Percentiles rank a stretch among this genome's conserved stretches.
Evolutionary conservation across 2,888 invertebrate genomes (phyloP).

Genomic region (Helicoverpa assulta): DNA sequence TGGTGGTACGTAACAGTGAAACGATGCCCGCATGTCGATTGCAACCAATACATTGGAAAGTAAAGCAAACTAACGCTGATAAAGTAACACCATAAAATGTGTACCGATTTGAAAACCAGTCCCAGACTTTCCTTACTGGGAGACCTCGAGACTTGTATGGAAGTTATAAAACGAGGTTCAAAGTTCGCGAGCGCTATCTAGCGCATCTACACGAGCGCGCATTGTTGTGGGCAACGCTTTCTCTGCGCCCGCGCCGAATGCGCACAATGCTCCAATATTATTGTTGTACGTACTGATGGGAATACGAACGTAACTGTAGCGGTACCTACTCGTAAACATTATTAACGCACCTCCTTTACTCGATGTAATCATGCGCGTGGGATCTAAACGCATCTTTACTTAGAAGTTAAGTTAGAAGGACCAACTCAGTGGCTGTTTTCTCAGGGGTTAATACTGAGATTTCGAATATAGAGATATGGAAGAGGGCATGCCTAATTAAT

Average conservation of each 20-base stretch:
- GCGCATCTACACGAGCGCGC: conserved; percentile 69
- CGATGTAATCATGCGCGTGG: conserved; percentile 34
- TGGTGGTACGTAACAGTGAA: conserved; percentile 47
- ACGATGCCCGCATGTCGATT: conserved; percentile 54
- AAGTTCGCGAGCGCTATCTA: conserved; percentile 71
- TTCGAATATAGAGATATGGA: conserved; percentile 15
- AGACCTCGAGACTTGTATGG: conserved; percentile 55
- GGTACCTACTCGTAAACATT: conserved; percentile 57
- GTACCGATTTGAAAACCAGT: conserved; percentile 58
- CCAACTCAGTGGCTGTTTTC: not conserved
- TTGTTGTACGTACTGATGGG: conserved; percentile 62
- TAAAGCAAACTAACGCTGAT: conserved; percentile 51
- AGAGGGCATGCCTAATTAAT: conserved; percentile 48
- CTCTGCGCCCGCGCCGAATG: conserved; percentile 61
- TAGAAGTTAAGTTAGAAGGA: not conserved
- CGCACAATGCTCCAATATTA: conserved; percentile 68
- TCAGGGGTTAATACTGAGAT: not conserved
- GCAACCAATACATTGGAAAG: conserved; percentile 59
- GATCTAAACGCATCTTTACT: conserved; percentile 9
- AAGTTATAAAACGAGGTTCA: conserved; percentile 67
- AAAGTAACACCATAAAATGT: conserved; percentile 55
- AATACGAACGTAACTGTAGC: conserved; percentile 61
- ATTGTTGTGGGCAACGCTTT: conserved; percentile 70
- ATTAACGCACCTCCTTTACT: conserved; percentile 41
- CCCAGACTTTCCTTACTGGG: conserved; percentile 51